Evolutionary conservation across 2,888 invertebrate species (phyloP).

Genomic region (Criorhina ranunculi): DNA sequence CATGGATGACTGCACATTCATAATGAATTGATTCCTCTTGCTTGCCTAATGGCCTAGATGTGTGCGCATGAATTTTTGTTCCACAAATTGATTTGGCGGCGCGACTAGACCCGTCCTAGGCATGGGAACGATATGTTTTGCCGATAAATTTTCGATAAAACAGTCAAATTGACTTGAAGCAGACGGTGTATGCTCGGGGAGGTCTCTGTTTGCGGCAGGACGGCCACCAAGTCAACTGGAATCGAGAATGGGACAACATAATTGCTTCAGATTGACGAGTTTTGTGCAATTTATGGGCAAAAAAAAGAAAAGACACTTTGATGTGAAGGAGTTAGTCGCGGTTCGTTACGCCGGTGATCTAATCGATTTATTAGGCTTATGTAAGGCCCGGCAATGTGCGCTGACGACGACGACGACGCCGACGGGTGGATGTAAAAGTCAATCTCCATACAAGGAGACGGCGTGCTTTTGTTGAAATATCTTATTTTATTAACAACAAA

Average conservation of each 20-base stretch:
- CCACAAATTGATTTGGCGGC: constrained; percentile 59
- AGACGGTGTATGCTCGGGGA: constrained; percentile 9
- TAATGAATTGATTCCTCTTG: constrained; percentile 61
- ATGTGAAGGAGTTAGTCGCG: constrained; percentile 72
- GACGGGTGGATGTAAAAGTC: constrained; percentile 60
- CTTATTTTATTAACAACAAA: constrained; percentile 8
- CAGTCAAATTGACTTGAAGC: constrained; percentile 55
- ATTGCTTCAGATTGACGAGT: constrained; percentile 73
- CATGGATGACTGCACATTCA: constrained; percentile 63
- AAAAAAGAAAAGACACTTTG: constrained; percentile 55
- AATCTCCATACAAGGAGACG: constrained; percentile 56
- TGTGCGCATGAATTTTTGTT: constrained; percentile 21
- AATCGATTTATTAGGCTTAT: constrained; percentile 73
- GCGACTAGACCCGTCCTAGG: background rate
- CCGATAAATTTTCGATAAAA: background rate
- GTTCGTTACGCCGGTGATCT: constrained; percentile 72
- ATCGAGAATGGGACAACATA: constrained; percentile 65
- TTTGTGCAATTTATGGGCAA: constrained; percentile 57
- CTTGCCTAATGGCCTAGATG: constrained; percentile 62
- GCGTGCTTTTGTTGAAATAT: constrained; percentile 39
- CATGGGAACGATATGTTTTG: constrained; percentile 4
- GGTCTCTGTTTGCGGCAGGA: too few relatives aligned
- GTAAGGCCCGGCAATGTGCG: too few relatives aligned
- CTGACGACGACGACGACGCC: constrained; percentile 37
- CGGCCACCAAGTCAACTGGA: constrained; percentile 28